Percentiles rank a stretch among this genome's conserved stretches.
phyloP scores from a whole-genome alignment of 1,140 invertebrate species.

The Adelges cooleyi region DNA sequence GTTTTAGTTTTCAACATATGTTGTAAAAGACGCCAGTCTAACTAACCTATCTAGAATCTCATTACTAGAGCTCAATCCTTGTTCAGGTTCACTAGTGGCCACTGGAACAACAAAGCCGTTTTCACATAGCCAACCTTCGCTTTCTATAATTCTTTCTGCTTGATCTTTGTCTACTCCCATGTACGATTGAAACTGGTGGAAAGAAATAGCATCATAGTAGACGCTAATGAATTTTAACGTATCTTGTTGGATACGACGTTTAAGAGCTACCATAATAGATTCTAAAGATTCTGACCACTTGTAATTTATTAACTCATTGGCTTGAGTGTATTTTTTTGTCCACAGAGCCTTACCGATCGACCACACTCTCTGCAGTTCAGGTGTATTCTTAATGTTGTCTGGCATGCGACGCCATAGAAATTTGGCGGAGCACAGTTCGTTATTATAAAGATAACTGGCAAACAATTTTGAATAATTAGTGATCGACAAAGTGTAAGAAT shows the following conservation, averaged over 20 bases:
- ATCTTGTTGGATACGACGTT: conserved; percentile 7
- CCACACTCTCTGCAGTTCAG: conserved; percentile 2
- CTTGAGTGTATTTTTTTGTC: not conserved
- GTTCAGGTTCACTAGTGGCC: not conserved
- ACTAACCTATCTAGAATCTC: conserved; percentile 13
- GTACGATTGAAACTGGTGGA: not conserved
- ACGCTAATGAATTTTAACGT: conserved; percentile 1
- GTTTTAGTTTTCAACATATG: conserved; percentile 20
- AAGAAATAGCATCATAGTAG: not conserved
- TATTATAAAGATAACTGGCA: not conserved
- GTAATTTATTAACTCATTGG: not conserved
- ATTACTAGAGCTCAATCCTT: not conserved
- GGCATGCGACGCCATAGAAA: conserved; percentile 11
- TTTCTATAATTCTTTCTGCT: not conserved
- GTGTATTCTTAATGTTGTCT: not conserved
- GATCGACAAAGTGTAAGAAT: not conserved
- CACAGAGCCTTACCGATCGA: conserved; percentile 5
- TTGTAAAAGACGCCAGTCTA: not conserved
- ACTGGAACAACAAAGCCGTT: not conserved
- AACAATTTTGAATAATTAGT: conserved; percentile 3
- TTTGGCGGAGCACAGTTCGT: conserved; percentile 3
- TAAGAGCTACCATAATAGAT: conserved; percentile 1
- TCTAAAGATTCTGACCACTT: not conserved
- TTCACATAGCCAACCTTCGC: conserved; percentile 10
- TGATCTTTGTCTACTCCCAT: conserved; percentile 18